Conservation (phyloP, 2,797 vertebrate genomes). For the Myotis daubentonii region DNA sequence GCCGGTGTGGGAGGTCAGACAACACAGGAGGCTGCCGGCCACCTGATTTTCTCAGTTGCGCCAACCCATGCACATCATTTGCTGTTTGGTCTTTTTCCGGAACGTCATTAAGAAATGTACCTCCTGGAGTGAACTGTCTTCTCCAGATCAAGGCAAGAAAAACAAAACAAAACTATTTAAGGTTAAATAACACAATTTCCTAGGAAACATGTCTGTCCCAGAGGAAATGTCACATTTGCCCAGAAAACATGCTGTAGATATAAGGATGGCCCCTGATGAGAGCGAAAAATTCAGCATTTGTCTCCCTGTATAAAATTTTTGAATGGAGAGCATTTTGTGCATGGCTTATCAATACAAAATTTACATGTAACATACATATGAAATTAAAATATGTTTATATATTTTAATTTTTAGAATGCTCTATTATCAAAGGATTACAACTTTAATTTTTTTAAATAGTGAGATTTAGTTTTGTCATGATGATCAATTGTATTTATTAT, state of each 20-base stretch:
- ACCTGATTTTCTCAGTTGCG: neutral
- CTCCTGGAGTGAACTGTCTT: slow-evolving; percentile 41
- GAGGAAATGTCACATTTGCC: neutral
- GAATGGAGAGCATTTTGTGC: neutral
- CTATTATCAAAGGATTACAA: neutral
- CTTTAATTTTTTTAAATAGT: neutral
- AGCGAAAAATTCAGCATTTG: neutral
- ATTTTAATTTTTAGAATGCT: neutral
- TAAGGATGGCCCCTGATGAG: neutral
- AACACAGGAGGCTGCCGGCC: neutral
- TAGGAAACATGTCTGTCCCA: neutral
- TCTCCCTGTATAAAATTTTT: neutral
- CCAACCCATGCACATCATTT: slow-evolving; percentile 8
- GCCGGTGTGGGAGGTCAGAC: neutral
- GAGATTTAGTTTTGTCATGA: neutral
- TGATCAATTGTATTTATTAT: neutral
- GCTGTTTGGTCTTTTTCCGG: slow-evolving; percentile 32
- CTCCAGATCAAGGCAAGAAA: slow-evolving; percentile 10
- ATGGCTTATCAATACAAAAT: neutral
- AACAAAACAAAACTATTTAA: slow-evolving; percentile 32
- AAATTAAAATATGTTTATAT: neutral
- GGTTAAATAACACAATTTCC: slow-evolving; percentile 28
- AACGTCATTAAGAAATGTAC: slow-evolving; percentile 39
- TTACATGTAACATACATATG: neutral
- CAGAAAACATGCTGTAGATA: neutral